phyloP scores from a whole-genome alignment of 2,113 vertebrate genomes.

The Atrichornis clamosus region DNA sequence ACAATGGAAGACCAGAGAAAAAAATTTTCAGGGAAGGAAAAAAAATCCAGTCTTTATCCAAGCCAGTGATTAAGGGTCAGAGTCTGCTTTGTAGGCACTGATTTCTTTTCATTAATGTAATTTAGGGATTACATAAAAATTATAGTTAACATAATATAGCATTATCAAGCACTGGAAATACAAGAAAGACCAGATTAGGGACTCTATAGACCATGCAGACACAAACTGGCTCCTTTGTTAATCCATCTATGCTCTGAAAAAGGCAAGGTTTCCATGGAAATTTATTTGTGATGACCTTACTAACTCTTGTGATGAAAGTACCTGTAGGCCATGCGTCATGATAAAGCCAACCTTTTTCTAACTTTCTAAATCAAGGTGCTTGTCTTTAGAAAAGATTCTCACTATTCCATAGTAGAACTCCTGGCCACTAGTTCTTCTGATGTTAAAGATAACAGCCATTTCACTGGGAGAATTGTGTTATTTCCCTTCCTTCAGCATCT shows the following conservation, averaged over 20 bases:
- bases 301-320: background rate
- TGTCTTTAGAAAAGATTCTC: background rate
- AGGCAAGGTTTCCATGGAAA: background rate
- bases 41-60: background rate
- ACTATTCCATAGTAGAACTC: background rate
- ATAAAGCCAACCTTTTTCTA: background rate
- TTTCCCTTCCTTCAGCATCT: background rate
- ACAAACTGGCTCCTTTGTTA: background rate
- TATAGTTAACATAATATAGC: background rate
- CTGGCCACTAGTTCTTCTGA: background rate
- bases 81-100: background rate
- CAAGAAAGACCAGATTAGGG: background rate
- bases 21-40: background rate
- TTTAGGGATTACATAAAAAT: background rate
- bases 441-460: background rate
- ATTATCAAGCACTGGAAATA: background rate
- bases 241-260: background rate
- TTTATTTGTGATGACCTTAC: background rate
- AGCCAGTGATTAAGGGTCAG: background rate
- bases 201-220: background rate
- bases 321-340: background rate
- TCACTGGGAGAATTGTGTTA: background rate
- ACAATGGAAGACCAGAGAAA: background rate
- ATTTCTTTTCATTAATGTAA: background rate
- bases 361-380: background rate